Conservation (phyloP, 2,888 invertebrate genomes). For the Onchidella celtica region DNA sequence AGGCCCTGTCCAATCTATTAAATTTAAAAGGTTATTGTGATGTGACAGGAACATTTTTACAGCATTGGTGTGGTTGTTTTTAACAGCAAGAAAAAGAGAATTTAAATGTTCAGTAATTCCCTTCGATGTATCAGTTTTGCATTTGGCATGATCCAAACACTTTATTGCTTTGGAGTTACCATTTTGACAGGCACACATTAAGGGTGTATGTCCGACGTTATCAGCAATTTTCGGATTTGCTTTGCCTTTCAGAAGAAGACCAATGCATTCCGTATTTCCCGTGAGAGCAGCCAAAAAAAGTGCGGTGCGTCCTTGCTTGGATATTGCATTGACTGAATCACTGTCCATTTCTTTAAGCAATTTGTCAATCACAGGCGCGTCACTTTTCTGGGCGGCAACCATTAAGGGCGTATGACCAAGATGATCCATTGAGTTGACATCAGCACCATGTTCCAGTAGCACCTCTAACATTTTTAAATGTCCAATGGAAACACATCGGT, state of each 20-base stretch:
- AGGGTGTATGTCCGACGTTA: neutral
- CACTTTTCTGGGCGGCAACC: neutral
- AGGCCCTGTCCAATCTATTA: neutral
- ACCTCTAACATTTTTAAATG: neutral
- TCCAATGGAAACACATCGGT: neutral
- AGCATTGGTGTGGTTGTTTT: neutral
- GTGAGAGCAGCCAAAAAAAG: neutral
- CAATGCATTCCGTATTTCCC: neutral
- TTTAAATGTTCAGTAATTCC: too few relatives aligned
- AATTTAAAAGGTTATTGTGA: neutral
- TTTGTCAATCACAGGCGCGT: neutral
- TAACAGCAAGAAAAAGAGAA: neutral
- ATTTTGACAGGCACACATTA: slow-evolving; percentile 11
- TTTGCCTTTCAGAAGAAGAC: neutral
- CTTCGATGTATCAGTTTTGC: neutral
- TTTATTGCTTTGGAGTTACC: too few relatives aligned
- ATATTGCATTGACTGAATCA: neutral
- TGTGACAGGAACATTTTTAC: neutral
- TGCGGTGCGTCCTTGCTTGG: neutral
- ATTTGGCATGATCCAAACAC: too few relatives aligned
- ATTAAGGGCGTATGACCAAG: neutral
- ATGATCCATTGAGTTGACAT: neutral
- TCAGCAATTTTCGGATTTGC: slow-evolving; percentile 2
- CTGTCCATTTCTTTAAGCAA: neutral
- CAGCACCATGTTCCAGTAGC: neutral